phyloP scores from a whole-genome alignment of 37 sponge, comb jelly and placozoan genomes.

The Beroe ovata region DNA sequence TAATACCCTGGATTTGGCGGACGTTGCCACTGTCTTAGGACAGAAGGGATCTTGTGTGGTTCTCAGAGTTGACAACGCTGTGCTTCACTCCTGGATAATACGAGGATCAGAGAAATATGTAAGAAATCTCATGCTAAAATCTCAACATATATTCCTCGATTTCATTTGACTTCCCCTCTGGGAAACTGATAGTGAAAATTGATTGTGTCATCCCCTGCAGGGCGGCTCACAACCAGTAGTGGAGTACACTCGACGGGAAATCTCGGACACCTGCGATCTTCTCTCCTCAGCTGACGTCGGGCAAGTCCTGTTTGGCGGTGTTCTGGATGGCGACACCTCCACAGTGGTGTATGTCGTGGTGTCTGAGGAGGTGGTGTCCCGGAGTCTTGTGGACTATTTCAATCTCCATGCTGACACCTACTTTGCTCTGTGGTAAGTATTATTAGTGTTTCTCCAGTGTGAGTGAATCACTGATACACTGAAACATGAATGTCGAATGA shows the following conservation, averaged over 20 bases:
- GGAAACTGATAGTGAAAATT: too few relatives aligned
- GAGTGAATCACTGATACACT: neutral
- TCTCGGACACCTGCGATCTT: neutral
- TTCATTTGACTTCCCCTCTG: too few relatives aligned
- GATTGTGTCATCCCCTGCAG: too few relatives aligned
- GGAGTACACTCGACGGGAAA: neutral
- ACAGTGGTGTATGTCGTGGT: neutral
- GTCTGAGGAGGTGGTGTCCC: neutral
- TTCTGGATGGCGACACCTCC: neutral
- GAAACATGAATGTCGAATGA: too few relatives aligned
- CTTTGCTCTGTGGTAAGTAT: neutral
- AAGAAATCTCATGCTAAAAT: too few relatives aligned
- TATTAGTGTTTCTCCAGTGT: neutral
- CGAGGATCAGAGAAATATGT: neutral
- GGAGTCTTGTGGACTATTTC: neutral
- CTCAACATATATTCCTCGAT: too few relatives aligned
- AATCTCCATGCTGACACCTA: neutral
- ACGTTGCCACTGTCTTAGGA: neutral
- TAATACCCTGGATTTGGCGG: neutral
- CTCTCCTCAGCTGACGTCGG: neutral
- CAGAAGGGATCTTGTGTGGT: neutral
- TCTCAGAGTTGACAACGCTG: neutral
- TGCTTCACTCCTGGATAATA: slow-evolving; percentile 10
- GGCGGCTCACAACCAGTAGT: too few relatives aligned
- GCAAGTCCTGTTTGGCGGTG: neutral